Conservation (phyloP, 2,888 invertebrate genomes). For the Isoperla grammatica region DNA sequence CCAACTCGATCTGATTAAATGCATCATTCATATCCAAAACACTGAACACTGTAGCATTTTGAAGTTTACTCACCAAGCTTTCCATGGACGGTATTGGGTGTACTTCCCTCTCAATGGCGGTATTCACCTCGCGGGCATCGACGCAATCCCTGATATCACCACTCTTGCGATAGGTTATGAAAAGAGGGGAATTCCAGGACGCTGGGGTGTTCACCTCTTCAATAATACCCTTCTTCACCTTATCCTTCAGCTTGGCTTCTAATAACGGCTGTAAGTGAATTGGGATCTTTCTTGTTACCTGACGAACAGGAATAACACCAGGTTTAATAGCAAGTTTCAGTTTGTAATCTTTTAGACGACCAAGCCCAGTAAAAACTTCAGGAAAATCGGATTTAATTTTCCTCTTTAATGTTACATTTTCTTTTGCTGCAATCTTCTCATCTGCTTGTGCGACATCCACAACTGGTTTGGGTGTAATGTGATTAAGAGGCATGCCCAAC, state of each 20-base stretch:
- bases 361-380: not conserved
- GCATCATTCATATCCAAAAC: conserved; percentile 39
- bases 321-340: not conserved
- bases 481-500: not conserved
- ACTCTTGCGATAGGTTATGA: conserved; percentile 32
- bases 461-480: too few relatives aligned
- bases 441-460: too few relatives aligned
- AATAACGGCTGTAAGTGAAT: conserved; percentile 32
- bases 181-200: conserved; percentile 32
- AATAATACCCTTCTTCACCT: conserved; percentile 24
- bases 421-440: too few relatives aligned
- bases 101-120: conserved; percentile 33
- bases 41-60: conserved; percentile 32
- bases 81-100: conserved; percentile 34
- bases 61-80: conserved; percentile 31
- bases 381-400: too few relatives aligned
- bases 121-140: conserved; percentile 33
- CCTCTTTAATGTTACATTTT: too few relatives aligned
- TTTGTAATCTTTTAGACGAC: not conserved
- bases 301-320: conserved; percentile 36
- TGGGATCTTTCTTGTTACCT: conserved; percentile 36
- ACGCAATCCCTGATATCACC: conserved; percentile 32
- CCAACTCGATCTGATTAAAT: conserved; percentile 40
- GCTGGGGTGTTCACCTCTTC: conserved; percentile 20
- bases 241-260: conserved; percentile 31